Evolutionary conservation across 1,140 invertebrate genomes (phyloP), one percentile per base, ranked within the genome.

Genomic region (Chrysopa pallens): DNA sequence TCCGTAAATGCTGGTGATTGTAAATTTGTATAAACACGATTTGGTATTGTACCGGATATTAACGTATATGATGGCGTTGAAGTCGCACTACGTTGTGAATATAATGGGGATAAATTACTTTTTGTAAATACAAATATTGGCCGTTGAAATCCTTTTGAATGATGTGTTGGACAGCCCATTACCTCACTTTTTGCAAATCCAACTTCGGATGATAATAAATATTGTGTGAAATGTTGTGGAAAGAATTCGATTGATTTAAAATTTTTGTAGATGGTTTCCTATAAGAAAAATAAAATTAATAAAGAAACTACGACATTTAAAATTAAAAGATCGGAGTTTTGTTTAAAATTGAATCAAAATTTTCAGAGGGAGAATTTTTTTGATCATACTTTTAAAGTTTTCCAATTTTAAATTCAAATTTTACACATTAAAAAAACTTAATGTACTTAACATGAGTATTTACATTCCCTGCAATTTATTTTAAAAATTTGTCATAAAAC

Each of bases 131-230:
- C 62, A 51, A 87, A 82, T 38, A 93, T 82, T 1, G 88, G 86
- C 42, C 89, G 65, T 46, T 84, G 78, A 56, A 95, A 95, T 6
- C 89, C 91, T 67, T 88, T 90, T 35, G 79, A 78, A 41, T 78
- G 74, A 60, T 95, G 85, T 29, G 78, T 68, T 7, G 88, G 86
- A 27, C 83, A 80, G 8, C 81, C 85, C 15, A 95, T 58, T 0
- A 84, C 74, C 52, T 88, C 85, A 57, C 84, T 89, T 51, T 84
- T 85, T 48, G 72, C 76, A 61, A 95, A 96, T 4, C 91, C 91
- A 13, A 96, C 84, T 55, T 91, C 86, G 0, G 74, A 65, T n/a
- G 84, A 87, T 1, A 95, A 62, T 15, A 97, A 66, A 63, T 87
- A 95, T 44, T 92, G 81, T 6, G 82, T 80, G 57, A 96, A 96